phyloP scores from a whole-genome alignment of 2,113 vertebrate species.

The Rhipidura dahli region DNA sequence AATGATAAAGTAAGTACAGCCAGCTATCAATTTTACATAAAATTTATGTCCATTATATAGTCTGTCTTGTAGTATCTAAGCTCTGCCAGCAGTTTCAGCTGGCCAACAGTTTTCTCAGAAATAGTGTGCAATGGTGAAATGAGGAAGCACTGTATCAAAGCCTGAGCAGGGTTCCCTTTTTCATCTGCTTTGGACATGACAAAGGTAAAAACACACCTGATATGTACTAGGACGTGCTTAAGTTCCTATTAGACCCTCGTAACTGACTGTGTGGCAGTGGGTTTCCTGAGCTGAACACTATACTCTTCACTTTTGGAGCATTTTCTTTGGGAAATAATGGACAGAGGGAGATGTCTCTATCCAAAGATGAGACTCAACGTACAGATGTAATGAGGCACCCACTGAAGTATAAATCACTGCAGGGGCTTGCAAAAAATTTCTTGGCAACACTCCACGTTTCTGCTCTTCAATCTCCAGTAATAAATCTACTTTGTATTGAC shows the following conservation, averaged over 20 bases:
- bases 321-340: neutral
- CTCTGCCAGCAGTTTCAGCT: neutral
- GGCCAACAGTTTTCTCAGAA: neutral
- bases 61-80: neutral
- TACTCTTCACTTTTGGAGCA: neutral
- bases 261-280: neutral
- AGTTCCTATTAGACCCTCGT: neutral
- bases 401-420: neutral
- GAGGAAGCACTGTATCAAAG: neutral
- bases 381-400: accelerated
- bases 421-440: neutral
- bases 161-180: neutral
- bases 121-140: accelerated
- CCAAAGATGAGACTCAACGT: neutral
- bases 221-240: accelerated
- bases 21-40: neutral
- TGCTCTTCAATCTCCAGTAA: neutral
- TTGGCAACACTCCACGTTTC: neutral
- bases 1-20: accelerated
- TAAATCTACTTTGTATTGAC: neutral
- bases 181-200: neutral
- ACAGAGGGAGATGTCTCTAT: accelerated
- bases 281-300: neutral
- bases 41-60: neutral
- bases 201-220: neutral